Evolutionary conservation across 53 echinoderm and acorn worm genomes (phyloP).

Genomic region (Luidia sarsii): DNA sequence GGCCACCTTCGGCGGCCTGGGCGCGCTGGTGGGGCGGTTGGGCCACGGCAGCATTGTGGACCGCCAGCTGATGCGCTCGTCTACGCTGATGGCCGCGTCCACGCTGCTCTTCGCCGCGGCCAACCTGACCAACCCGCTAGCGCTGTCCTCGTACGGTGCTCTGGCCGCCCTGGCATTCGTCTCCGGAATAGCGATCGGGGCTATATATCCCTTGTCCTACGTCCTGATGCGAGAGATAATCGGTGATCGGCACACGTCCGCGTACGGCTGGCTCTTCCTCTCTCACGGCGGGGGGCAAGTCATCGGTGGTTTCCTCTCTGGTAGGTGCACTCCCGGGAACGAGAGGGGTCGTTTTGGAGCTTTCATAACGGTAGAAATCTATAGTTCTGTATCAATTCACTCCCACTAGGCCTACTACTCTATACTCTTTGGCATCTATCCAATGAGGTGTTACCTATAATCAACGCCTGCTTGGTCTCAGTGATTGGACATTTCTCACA

Average conservation of each 20-base stretch:
- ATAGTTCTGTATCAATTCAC: no score
- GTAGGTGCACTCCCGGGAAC: no score
- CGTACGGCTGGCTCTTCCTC: slow-evolving; percentile 6
- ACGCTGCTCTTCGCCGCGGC: not conserved
- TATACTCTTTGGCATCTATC: no score
- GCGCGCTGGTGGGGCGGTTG: slow-evolving; percentile 27
- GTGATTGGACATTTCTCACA: no score
- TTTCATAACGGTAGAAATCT: no score
- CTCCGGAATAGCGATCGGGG: slow-evolving; percentile 3
- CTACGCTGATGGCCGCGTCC: not conserved
- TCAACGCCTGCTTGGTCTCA: no score
- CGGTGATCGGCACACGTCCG: not conserved
- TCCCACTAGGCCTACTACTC: no score
- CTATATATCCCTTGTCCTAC: not conserved
- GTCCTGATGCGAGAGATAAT: not conserved
- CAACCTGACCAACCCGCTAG: not conserved
- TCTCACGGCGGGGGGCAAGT: not conserved
- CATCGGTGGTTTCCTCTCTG: slow-evolving; percentile 5
- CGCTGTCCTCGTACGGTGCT: not conserved
- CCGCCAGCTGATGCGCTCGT: not conserved
- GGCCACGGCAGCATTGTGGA: slow-evolving; percentile 14
- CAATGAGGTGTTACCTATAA: no score
- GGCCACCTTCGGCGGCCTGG: no score
- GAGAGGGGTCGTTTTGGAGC: no score
- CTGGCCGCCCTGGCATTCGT: not conserved